phyloP scores from a whole-genome alignment of 1,140 invertebrate species.

The Sitophilus oryzae region DNA sequence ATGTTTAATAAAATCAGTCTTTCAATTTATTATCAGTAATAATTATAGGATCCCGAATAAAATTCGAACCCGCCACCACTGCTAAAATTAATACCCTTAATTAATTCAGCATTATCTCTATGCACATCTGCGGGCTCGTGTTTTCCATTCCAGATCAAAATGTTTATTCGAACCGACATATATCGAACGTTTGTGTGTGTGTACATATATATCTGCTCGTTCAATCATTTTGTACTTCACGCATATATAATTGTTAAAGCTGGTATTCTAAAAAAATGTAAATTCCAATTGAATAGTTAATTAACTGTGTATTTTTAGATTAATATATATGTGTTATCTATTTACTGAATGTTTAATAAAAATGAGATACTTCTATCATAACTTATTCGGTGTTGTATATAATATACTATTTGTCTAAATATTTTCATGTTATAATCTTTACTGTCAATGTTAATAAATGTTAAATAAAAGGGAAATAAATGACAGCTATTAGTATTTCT shows the following conservation, averaged over 20 bases:
- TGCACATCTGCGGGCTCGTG: too few relatives aligned
- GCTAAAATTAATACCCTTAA: too few relatives aligned
- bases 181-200: neutral
- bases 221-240: constrained; percentile 10
- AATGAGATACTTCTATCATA: neutral
- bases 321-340: constrained; percentile 18
- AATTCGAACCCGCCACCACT: too few relatives aligned
- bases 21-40: too few relatives aligned
- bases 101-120: too few relatives aligned
- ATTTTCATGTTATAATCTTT: constrained; percentile 8
- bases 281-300: constrained; percentile 24
- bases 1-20: too few relatives aligned
- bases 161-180: neutral
- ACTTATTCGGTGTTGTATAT: constrained; percentile 10
- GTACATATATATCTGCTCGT: neutral
- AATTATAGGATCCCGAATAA: too few relatives aligned
- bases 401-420: constrained; percentile 1
- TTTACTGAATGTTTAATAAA: constrained; percentile 10
- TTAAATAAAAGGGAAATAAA: constrained; percentile 22
- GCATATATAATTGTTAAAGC: constrained; percentile 25
- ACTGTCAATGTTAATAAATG: constrained; percentile 25
- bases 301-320: constrained; percentile 20
- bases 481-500: neutral
- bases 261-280: constrained; percentile 37
- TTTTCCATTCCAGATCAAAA: too few relatives aligned